Percentiles rank a stretch among this genome's conserved stretches.
Conservation (phyloP, 2,797 vertebrate species). For the Philypnodon macrostomus region DNA sequence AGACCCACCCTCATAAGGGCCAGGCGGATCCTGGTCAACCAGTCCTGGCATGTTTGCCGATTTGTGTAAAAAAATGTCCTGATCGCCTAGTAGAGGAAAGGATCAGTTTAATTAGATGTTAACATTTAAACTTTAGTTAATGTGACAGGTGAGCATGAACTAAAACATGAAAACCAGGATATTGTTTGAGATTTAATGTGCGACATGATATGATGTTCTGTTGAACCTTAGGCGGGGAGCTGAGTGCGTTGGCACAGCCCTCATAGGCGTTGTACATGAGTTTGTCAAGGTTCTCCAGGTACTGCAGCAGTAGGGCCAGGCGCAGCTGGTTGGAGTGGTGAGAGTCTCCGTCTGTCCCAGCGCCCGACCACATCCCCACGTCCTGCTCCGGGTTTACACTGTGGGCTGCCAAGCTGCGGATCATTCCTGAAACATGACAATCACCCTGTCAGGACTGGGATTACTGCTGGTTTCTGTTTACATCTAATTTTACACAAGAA, state of each 20-base stretch:
- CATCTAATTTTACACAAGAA: no score
- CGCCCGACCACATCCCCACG: conserved; percentile 88
- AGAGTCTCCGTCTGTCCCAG: conserved; percentile 87
- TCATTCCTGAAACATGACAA: conserved; percentile 82
- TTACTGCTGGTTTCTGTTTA: no score
- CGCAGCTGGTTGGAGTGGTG: conserved; percentile 94
- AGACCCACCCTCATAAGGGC: conserved; percentile 96
- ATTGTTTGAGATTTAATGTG: no score
- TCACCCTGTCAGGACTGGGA: not conserved
- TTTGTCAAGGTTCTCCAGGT: conserved; percentile 95
- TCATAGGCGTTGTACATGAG: conserved; percentile 99
- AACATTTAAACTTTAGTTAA: no score
- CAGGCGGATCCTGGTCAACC: conserved; percentile 93
- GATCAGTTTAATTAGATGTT: not conserved
- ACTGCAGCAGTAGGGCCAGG: conserved; percentile 93
- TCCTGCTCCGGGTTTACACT: conserved; percentile 94
- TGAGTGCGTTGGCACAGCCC: conserved; percentile 95
- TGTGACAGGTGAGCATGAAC: no score
- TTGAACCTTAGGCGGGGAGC: conserved; percentile 89
- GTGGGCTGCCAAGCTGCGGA: conserved; percentile 93
- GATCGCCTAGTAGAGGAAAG: conserved; percentile 72
- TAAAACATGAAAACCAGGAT: no score
- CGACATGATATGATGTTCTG: no score
- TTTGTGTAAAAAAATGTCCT: conserved; percentile 98
- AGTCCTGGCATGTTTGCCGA: conserved; percentile 97